phyloP scores from a whole-genome alignment of 2,888 invertebrate species.

The Leucophora obtusa region DNA sequence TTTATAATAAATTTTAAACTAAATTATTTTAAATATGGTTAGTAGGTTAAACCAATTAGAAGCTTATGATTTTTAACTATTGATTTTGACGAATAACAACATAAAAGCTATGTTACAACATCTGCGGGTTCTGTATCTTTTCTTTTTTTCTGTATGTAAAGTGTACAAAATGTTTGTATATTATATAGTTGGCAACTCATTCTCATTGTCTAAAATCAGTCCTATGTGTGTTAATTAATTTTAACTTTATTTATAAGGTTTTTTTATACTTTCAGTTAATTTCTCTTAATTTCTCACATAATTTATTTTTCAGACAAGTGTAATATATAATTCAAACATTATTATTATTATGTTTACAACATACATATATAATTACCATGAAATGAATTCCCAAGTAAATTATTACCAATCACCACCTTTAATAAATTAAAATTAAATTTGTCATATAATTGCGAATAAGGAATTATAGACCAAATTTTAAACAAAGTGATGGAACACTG shows the following conservation, averaged over 20 bases:
- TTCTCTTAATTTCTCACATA: conserved; percentile 29
- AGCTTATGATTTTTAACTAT: no score
- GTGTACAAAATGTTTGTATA: no score
- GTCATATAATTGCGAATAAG: conserved; percentile 27
- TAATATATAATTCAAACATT: conserved; percentile 47
- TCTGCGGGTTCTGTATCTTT: no score
- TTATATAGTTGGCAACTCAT: neutral
- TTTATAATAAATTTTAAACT: no score
- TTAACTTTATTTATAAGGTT: neutral
- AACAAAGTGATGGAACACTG: no score
- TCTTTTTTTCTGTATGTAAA: no score
- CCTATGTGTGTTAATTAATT: neutral
- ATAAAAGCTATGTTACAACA: no score
- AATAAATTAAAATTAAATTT: conserved; percentile 30
- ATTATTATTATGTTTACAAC: conserved; percentile 45
- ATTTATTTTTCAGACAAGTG: conserved; percentile 42
- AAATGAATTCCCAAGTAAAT: conserved; percentile 44
- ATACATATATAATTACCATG: conserved; percentile 34
- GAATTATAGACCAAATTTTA: no score
- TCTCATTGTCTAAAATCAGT: neutral
- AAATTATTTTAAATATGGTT: no score
- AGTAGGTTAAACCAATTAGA: no score
- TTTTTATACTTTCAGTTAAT: conserved; percentile 9
- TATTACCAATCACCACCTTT: conserved; percentile 35
- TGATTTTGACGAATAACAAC: no score